Base-by-base conservation (phyloP, 1,140 invertebrate species). In the Thereuonema tuberculata region DNA sequence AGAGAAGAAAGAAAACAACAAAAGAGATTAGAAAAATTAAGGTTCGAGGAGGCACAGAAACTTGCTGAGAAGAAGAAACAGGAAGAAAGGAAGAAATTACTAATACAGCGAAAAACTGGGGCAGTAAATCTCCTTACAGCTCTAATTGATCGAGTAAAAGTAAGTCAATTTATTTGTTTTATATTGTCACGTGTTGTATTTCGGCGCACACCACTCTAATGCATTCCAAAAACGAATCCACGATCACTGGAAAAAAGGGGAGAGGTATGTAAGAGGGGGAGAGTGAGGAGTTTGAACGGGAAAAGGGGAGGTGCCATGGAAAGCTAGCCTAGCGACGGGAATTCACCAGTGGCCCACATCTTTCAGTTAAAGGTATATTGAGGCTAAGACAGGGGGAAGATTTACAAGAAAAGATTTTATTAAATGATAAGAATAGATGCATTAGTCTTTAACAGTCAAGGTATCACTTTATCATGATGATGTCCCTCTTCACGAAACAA, bases 141-240 rank as follows among this genome's bases (percentile, higher is more conserved):
- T 21, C 26, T 60, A 21, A 55, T 60, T 55, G 25, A 54, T 12
- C 5, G 26, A 31, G 29, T 60, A 28, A 53, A 60, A 26, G 59
- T 60, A 23, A 55, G 27, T 26, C 17, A 15, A 21, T 9, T 20
- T 20, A 52, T 52, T 52, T 15, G 9, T 52, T 52, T 52, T 52
- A 12, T 15, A 52, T 15, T 52, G 9, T 20, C 21, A 52, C 9
- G 21, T 12, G 49, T 24, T 43, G n/a, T 9, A 9, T 9, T 43
- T 12, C 9, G 9, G 37, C 9, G 37, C 9, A 43, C 37, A 43
- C 9, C 9, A 43, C 9, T 43, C n/a, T 43, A n/a, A 12, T 43
- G 37, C 37, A 43, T 43, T 9, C n/a, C n/a, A 12, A 26, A 23
- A 12, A 26, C 12, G 26, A 24, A 56, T 26, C 26, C 12, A 24